Conservation (phyloP, 2,888 invertebrate species). For the Agrochola circellaris region DNA sequence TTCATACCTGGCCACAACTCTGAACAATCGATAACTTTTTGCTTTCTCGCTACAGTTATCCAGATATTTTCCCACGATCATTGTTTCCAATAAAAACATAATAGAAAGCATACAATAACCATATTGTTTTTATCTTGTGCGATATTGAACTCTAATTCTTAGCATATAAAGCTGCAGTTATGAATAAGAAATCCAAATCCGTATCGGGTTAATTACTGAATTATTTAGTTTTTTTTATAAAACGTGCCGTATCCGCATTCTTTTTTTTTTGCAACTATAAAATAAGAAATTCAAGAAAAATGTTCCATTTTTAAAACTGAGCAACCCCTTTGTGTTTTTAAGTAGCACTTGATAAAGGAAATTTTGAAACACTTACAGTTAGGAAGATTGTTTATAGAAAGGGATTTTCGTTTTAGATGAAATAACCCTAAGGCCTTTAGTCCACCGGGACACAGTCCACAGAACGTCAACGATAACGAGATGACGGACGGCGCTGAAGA, state of each 20-base stretch:
- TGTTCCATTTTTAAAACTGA: neutral
- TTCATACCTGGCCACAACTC: neutral
- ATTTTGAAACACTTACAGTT: neutral
- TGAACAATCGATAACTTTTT: conserved; percentile 77
- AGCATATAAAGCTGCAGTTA: neutral
- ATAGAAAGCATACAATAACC: conserved; percentile 66
- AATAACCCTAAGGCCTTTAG: neutral
- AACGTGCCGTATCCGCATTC: conserved; percentile 58
- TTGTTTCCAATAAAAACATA: conserved; percentile 77
- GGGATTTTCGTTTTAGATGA: neutral
- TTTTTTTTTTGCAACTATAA: conserved; percentile 20
- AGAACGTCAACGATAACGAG: no score
- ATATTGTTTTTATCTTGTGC: conserved; percentile 23
- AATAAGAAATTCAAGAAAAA: neutral
- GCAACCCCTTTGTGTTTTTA: neutral
- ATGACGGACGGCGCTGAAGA: no score
- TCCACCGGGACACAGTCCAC: no score
- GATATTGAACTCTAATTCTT: conserved; percentile 43
- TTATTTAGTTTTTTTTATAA: conserved; percentile 40
- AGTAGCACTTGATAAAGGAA: neutral
- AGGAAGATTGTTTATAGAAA: no score
- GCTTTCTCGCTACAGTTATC: conserved; percentile 82
- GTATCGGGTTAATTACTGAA: conserved; percentile 49
- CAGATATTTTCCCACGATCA: conserved; percentile 85
- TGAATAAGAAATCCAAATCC: conserved; percentile 18